Evolutionary conservation across 2,888 invertebrate genomes (phyloP).

Genomic region (Stenodema calcarata): DNA sequence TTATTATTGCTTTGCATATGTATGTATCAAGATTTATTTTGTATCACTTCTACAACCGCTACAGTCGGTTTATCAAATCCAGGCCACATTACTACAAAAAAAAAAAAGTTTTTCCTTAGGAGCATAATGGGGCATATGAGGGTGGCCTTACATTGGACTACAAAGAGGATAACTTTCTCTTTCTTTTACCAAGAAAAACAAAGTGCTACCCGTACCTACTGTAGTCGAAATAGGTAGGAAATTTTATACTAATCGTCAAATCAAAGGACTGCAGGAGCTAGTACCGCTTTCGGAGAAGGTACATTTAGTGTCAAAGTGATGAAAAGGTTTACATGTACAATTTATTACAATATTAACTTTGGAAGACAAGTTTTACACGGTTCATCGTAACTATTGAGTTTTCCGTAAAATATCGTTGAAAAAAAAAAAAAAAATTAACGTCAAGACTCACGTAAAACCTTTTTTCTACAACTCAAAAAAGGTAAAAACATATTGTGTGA

Average conservation of each 20-base stretch:
- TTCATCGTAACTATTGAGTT: slow-evolving; percentile 4
- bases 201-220: slow-evolving; percentile 42
- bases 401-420: background rate
- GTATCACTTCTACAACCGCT: slow-evolving; percentile 45
- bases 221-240: slow-evolving; percentile 47
- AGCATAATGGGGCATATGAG: background rate
- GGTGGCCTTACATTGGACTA: slow-evolving; percentile 20
- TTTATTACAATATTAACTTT: slow-evolving; percentile 14
- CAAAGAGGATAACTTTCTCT: background rate
- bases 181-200: background rate
- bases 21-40: slow-evolving; percentile 32
- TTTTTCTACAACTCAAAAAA: background rate
- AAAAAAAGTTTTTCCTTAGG: background rate
- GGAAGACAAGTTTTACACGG: slow-evolving; percentile 44
- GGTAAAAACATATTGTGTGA: background rate
- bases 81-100: slow-evolving; percentile 21
- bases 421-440: background rate
- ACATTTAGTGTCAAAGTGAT: slow-evolving; percentile 11
- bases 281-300: background rate
- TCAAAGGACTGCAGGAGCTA: background rate
- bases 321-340: background rate
- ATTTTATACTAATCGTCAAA: background rate
- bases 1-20: slow-evolving; percentile 45
- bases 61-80: slow-evolving; percentile 38
- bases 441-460: background rate